Base-by-base conservation (phyloP, 2,113 vertebrate species). In the Elanus axillaris region DNA sequence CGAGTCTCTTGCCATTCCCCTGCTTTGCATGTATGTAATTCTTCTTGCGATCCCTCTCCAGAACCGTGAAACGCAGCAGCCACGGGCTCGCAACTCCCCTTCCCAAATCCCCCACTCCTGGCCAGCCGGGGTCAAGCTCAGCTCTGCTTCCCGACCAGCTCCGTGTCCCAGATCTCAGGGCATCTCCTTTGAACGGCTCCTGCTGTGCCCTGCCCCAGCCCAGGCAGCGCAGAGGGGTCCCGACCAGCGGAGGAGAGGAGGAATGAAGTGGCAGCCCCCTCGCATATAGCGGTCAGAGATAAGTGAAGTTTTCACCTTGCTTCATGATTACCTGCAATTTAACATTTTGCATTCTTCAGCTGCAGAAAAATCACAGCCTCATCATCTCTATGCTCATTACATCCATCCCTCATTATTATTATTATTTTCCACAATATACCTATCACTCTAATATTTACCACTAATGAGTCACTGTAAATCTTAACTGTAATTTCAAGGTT, bases 401-500 rank as follows among this genome's bases (percentile, higher is more conserved):
- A 63, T 47, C 13, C 63, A 36, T 25, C 18, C 32, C 22, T 87
- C n/a, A 32, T 73, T 80, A n/a, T 38, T 64, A n/a, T 38, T 64
- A 58, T 36, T 63, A 26, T 59, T 90, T 86, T 58, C 32, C 23
- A 53, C 19, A 73, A 21, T 47, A 60, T 16, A 72, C 21, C 16
- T 69, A 84, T 56, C 40, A 74, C 20, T 80, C 27, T 18, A 74
- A 72, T 92, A 88, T 82, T 86, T 59, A 68, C 10, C 29, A 40
- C 19, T 81, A 71, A 67, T 43, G 72, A 82, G 43, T 58, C 17
- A 66, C 53, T 52, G 62, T 56, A 94, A 96, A 55, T 48, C 48
- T 86, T 64, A 85, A 82, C 34, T 64, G 31, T n/a, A 75, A 64
- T 18, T 34, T 67, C 82, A 87, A 82, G 53, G 64, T 88, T 86